Conservation (phyloP, 1,140 invertebrate genomes). For the Philotrypesis tridentata region DNA sequence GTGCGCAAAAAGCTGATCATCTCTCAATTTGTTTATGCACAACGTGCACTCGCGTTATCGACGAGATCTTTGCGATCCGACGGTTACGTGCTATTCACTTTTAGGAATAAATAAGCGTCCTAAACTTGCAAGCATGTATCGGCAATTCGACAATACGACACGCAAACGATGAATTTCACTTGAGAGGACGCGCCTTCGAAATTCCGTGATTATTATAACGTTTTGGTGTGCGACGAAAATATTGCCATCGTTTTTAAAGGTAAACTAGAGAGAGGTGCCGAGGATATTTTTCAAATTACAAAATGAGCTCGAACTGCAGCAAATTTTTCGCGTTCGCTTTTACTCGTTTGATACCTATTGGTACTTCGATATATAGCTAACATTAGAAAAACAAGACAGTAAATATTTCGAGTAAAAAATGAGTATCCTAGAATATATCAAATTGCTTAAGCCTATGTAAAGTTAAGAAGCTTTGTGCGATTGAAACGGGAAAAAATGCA, state of each 20-base stretch:
- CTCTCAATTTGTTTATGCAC: background rate
- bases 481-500: background rate
- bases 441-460: background rate
- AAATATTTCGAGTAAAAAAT: background rate
- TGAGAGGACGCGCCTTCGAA: background rate
- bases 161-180: background rate
- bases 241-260: background rate
- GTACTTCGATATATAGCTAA: background rate
- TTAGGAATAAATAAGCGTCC: conserved; percentile 1
- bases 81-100: background rate
- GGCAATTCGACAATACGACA: background rate
- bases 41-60: background rate
- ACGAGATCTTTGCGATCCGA: background rate
- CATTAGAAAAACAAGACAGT: background rate
- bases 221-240: background rate
- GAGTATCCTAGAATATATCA: background rate
- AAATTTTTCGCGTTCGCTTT: too few relatives aligned
- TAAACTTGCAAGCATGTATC: background rate
- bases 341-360: too few relatives aligned
- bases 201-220: background rate
- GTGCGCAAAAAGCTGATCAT: background rate
- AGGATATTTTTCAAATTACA: too few relatives aligned
- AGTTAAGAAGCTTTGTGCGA: background rate
- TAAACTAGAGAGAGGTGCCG: too few relatives aligned
- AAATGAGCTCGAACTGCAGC: too few relatives aligned